Base-by-base conservation (phyloP, 1,140 invertebrate genomes). In the Trichomalopsis sarcophagae region DNA sequence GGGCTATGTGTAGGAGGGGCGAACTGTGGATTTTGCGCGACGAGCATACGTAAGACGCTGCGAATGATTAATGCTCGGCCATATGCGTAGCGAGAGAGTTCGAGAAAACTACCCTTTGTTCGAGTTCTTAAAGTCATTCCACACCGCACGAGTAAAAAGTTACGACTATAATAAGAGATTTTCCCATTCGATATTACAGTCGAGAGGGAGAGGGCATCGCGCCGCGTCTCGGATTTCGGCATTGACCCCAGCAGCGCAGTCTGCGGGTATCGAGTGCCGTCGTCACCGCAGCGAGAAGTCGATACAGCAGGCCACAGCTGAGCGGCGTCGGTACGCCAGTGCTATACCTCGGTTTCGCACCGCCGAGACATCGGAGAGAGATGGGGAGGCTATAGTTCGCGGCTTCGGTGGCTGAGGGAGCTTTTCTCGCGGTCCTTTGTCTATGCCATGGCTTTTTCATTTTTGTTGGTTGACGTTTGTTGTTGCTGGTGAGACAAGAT, bases 231-330 rank as follows among this genome's bases (percentile, higher is more conserved):
- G 30, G 47, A 66, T 84, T 80, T 80, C 50, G 69, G 69, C 62
- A 75, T 84, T 80, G 77, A 81, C 47, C 69, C 40, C 68, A 21
- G 55, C 21, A 21, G 14, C 55, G 55, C 5, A 21, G 55, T 62
- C 55, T 62, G 55, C 17, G 55, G 36, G 77, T 11, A 80, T 74
- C n/a, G 77, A 50, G 62, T 68, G 77, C 74, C 66, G 78, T 27
- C 69, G 21, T 36, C 23, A 55, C 83, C 76, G 62, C 23, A 36
- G 69, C 69, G 76, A 84, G 77, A 80, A 84, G 83, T 84, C 83
- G 77, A 80, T 81, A 80, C 66, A n/a, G 9, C 50, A 17, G 76
- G 47, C 50, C 62, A 76, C 81, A 40, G 50, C 6, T 27, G n/a
- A 6, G n/a, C 55, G n/a, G 33, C 44, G 77, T 84, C 77, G 83